phyloP scores from a whole-genome alignment of 2,113 vertebrate genomes.

The Henicopernis longicauda region DNA sequence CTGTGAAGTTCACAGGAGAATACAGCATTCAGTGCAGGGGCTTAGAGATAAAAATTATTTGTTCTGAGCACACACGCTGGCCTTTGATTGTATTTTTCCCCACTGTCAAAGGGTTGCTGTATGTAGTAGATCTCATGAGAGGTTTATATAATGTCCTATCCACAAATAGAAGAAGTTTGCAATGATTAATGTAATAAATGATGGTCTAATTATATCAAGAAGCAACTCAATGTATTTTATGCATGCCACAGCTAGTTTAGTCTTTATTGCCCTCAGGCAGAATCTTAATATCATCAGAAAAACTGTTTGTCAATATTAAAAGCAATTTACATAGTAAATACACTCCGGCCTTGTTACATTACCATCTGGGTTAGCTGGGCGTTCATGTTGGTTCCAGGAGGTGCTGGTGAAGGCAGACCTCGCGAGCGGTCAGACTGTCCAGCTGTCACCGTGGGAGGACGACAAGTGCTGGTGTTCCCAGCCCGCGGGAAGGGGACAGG shows the following conservation, averaged over 20 bases:
- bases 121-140: neutral
- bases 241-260: constrained; percentile 32
- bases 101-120: neutral
- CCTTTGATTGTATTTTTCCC: constrained; percentile 4
- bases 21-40: neutral
- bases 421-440: neutral
- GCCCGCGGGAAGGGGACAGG: neutral
- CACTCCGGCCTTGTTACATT: constrained; percentile 11
- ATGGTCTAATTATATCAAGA: constrained; percentile 36
- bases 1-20: neutral
- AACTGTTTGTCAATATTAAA: constrained; percentile 63
- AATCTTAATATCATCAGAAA: constrained; percentile 55
- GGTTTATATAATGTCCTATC: neutral
- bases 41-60: neutral
- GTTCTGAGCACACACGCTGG: neutral
- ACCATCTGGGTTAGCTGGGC: constrained; percentile 17
- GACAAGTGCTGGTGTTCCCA: neutral
- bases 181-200: constrained; percentile 24
- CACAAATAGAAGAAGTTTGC: neutral
- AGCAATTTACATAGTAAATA: constrained; percentile 54
- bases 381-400: neutral
- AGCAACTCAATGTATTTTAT: neutral
- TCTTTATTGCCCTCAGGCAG: constrained; percentile 54
- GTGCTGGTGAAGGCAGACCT: neutral
- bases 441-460: neutral